These are phyloP conservation scores for Peromyscus polionotus DNA, from an alignment of 2,113 vertebrate species.

Conservation along the genomic window DNA sequence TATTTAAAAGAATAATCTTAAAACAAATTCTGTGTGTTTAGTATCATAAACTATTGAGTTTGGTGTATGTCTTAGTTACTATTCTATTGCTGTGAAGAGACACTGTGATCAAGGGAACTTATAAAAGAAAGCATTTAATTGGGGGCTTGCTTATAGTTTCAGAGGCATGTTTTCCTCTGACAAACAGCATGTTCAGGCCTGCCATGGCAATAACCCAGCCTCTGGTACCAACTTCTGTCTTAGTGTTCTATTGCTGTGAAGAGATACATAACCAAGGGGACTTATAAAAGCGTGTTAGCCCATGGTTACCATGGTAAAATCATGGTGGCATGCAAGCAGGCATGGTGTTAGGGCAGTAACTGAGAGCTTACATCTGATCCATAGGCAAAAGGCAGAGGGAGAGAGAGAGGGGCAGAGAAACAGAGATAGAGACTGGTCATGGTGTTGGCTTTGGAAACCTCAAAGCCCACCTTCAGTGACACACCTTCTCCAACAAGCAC, in stretches of 20 bases:
- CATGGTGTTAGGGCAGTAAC: not conserved
- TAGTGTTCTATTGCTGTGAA: not conserved
- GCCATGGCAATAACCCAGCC: too few species aligned
- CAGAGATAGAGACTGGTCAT: not conserved
- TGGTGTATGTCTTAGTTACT: not conserved
- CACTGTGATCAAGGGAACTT: not conserved
- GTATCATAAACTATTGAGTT: conserved; percentile 28
- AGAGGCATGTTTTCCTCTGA: not conserved
- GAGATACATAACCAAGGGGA: not conserved
- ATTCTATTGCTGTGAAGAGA: not conserved
- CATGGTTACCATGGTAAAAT: not conserved
- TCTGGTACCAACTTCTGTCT: not conserved
- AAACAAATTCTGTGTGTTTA: conserved; percentile 11
- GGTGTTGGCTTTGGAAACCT: not conserved
- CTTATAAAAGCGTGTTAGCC: not conserved
- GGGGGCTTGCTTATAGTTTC: not conserved
- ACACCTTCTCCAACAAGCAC: not conserved
- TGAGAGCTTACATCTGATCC: not conserved
- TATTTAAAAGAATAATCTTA: not conserved
- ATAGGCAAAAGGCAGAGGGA: not conserved
- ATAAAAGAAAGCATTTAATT: not conserved
- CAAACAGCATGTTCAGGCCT: too few species aligned
- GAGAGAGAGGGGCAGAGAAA: not conserved
- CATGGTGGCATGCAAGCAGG: not conserved
- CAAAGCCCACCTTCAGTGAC: not conserved